Percentiles rank a stretch among this genome's conserved stretches.
phyloP scores from a whole-genome alignment of 2,888 invertebrate genomes.

The Toxonevra muliebris region DNA sequence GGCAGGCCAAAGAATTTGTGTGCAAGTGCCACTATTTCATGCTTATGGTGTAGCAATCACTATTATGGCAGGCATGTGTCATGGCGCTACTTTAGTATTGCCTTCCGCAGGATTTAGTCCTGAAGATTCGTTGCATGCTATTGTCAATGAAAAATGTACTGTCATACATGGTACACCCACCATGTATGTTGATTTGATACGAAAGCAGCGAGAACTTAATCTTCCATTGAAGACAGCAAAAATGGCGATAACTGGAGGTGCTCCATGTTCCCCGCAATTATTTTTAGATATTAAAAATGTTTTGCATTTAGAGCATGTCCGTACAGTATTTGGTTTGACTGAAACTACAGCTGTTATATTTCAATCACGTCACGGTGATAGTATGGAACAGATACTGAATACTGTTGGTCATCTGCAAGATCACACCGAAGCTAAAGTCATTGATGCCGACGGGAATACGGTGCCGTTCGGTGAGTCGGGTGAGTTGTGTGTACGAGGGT shows the following conservation, averaged over 20 bases:
- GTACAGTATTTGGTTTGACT: slow-evolving; percentile 70
- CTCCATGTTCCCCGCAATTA: slow-evolving; percentile 74
- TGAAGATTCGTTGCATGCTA: slow-evolving; percentile 70
- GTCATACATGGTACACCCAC: slow-evolving; percentile 83
- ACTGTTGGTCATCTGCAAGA: slow-evolving; percentile 70
- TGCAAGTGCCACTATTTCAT: slow-evolving; percentile 84
- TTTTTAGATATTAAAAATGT: slow-evolving; percentile 67
- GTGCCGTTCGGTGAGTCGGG: slow-evolving; percentile 76
- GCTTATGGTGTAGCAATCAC: slow-evolving; percentile 79
- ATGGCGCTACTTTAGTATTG: slow-evolving; percentile 72
- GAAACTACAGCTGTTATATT: slow-evolving; percentile 69
- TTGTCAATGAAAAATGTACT: slow-evolving; percentile 76
- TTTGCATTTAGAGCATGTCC: slow-evolving; percentile 66
- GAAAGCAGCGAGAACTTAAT: slow-evolving; percentile 65
- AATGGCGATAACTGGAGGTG: slow-evolving; percentile 76
- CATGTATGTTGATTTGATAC: slow-evolving; percentile 83
- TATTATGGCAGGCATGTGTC: slow-evolving; percentile 69
- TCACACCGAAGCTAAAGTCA: slow-evolving; percentile 69
- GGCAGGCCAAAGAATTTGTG: slow-evolving; percentile 65
- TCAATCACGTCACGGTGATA: slow-evolving; percentile 67
- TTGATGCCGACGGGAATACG: slow-evolving; percentile 70
- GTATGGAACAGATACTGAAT: slow-evolving; percentile 61
- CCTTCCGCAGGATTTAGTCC: slow-evolving; percentile 72
- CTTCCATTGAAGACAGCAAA: slow-evolving; percentile 66
- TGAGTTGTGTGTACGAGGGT: slow-evolving; percentile 78